Base-by-base conservation (phyloP, 2,797 vertebrate genomes). In the Melanogrammus aeglefinus region DNA sequence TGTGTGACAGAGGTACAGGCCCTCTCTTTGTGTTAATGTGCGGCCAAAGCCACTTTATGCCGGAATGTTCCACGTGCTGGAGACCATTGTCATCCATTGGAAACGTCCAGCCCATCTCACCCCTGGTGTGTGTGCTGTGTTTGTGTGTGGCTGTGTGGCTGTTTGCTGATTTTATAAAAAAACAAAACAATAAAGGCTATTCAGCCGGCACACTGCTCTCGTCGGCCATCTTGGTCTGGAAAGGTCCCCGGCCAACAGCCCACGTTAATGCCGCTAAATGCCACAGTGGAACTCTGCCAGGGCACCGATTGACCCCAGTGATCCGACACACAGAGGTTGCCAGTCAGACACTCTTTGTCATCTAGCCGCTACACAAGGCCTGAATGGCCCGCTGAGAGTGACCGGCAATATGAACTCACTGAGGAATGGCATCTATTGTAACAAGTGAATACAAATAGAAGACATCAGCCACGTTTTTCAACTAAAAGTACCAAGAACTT, bases 131-230 rank as follows among this genome's bases (percentile, higher is more conserved):
- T 88, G 85, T 92, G 87, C 91, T 63, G 57, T 24, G 57, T 63
- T 4, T 66, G n/a, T 66, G 51, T 63, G 51, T 63, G 51, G 70
- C 84, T 31, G 29, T 63, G 57, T 24, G 57, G 70, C 84, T 87
- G 87, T 92, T 93, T 93, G 91, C 90, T 94, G 91, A 93, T 93
- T 80, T 90, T 91, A 87, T 87, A 76, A 92, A 93, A 92, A 92
- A 80, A 93, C 90, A 93, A 92, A 89, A 94, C 91, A 93, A 92
- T 91, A 87, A 88, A 86, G 77, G 33, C 76, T 90, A 93, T 86
- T 92, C 82, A 91, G 82, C 77, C 78, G 2, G 78, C 72, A 72
- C 75, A 72, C 80, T 76, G 83, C 80, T 89, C 77, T 82, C 36
- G 72, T 76, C 33, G 75, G 87, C 73, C 87, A 78, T 88, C 86